Base-by-base conservation (phyloP, 2,113 vertebrate species). In the Machaerirhynchus nigripectus region DNA sequence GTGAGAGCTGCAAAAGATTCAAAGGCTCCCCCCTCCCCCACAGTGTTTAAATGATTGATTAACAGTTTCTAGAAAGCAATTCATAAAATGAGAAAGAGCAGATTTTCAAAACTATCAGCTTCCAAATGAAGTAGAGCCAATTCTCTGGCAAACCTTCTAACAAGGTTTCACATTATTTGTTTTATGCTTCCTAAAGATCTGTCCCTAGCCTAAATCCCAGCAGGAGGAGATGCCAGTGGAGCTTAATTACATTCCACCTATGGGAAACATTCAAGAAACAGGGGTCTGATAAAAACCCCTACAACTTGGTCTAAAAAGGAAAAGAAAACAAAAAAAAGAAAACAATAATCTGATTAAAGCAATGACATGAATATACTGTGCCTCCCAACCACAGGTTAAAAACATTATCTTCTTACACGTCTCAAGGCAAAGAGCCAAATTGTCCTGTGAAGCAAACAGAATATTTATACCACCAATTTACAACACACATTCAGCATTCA, bases 221-320 rank as follows among this genome's bases (percentile, higher is more conserved):
- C 90, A 97, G 97, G 95, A 74, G 60, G 64, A 97, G 93, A 93
- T 30, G 74, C 87, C 91, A 93, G 74, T 89, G 86, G 95, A 96
- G 95, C 94, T 97, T 97, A 97, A 97, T 97, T 97, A 97, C 90
- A 97, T 97, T 97, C 95, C 84, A 97, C 81, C 96, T 95, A 87
- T 95, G 91, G 93, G 95, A 97, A 97, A 91, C 55, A 84, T 93
- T 96, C 65, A 69, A 97, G 83, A 78, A 97, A 97, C 5, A 80
- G 80, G 69, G 61, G 64, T 95, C 84, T 93, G 86, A 90, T 93
- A 97, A 94, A 95, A 97, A 88, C 4, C 5, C 21, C 70, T 40
- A 93, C 42, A 94, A 81, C 44, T 78, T 78, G 26, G 33, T 84
- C 20, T 71, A 42, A 83, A 94, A 95, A 91, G 24, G n/a, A n/a